Evolutionary conservation across 2,797 vertebrate species (phyloP).

Genomic region (Luscinia luscinia): DNA sequence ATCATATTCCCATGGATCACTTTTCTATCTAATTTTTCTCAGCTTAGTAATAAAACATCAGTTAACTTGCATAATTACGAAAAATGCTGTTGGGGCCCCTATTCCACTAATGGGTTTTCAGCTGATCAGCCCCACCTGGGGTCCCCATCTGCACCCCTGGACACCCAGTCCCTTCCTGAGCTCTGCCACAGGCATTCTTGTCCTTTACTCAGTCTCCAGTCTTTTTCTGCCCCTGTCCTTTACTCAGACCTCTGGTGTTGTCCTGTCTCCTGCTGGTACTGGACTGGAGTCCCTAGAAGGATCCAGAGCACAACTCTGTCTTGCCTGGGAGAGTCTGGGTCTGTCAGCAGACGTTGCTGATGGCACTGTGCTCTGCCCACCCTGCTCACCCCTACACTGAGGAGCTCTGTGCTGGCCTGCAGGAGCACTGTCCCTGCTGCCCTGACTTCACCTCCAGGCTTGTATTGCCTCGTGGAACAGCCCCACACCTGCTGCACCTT

Average conservation of each 20-base stretch:
- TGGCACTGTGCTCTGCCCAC: fast-evolving
- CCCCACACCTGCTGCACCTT: background rate
- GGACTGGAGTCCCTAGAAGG: background rate
- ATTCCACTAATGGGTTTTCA: background rate
- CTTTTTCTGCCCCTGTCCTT: background rate
- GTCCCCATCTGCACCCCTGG: background rate
- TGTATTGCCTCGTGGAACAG: background rate
- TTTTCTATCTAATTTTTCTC: background rate
- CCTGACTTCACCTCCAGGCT: background rate
- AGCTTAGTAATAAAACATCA: background rate
- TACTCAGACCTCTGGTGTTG: background rate
- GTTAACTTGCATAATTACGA: background rate
- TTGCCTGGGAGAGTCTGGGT: background rate
- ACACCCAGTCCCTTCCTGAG: background rate
- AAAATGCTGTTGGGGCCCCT: background rate
- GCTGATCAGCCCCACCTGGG: background rate
- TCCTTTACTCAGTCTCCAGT: background rate
- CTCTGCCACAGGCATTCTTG: background rate
- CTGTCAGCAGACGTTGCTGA: background rate
- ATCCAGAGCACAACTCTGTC: fast-evolving
- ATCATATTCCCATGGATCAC: background rate
- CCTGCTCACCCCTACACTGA: background rate
- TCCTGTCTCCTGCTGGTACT: background rate
- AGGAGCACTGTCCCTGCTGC: background rate
- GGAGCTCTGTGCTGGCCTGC: background rate